Conservation (phyloP, 2,888 invertebrate genomes). For the Bimastos eiseni region DNA sequence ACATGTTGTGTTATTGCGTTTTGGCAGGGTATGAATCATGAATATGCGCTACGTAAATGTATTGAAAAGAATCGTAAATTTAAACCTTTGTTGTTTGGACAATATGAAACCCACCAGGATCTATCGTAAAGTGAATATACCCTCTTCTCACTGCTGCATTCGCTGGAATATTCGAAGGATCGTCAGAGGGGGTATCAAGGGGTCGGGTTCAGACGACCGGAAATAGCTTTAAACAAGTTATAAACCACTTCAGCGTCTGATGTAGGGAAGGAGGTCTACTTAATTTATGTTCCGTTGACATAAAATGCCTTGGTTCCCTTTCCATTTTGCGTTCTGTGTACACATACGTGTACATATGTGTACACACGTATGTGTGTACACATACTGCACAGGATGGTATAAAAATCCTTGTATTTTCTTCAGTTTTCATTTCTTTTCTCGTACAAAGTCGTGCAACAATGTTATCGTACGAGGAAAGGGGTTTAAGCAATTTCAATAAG, state of each 20-base stretch:
- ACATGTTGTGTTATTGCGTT: not conserved
- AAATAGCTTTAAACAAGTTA: not conserved
- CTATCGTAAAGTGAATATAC: not conserved
- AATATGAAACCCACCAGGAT: not conserved
- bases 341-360: too few relatives aligned
- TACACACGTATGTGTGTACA: too few relatives aligned
- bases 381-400: too few relatives aligned
- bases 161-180: not conserved
- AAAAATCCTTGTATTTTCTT: too few relatives aligned
- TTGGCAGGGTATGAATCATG: not conserved
- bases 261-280: not conserved
- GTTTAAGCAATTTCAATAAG: too few relatives aligned
- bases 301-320: not conserved
- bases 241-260: not conserved
- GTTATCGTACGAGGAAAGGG: too few relatives aligned
- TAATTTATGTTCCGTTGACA: not conserved
- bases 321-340: too few relatives aligned
- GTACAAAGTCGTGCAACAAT: too few relatives aligned
- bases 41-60: not conserved
- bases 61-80: not conserved
- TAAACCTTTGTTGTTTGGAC: not conserved
- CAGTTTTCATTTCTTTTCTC: too few relatives aligned
- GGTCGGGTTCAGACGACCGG: not conserved
- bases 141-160: not conserved
- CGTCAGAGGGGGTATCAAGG: not conserved